A percentile compares a stretch with the other conserved stretches of the same genome.
phyloP scores from a whole-genome alignment of 2,797 vertebrate species.

The Pseudochirops corinnae region DNA sequence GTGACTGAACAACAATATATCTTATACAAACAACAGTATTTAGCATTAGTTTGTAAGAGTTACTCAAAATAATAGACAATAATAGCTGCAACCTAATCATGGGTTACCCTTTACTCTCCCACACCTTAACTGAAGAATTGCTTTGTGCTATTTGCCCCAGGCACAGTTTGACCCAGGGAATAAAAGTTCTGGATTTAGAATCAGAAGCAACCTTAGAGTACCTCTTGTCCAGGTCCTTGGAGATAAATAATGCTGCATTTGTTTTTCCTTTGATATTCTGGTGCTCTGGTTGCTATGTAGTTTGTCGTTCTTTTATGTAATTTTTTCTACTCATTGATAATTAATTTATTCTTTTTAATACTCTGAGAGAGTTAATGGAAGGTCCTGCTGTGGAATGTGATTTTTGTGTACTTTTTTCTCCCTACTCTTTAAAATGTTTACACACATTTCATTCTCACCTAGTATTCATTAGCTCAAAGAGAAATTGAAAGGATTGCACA shows the following conservation, averaged over 20 bases:
- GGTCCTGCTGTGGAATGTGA: background rate
- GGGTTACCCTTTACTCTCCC: background rate
- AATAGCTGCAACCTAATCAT: background rate
- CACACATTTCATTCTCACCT: constrained; percentile 2
- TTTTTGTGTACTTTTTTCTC: background rate
- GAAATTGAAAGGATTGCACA: background rate
- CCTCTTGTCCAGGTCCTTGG: background rate
- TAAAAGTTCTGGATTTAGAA: background rate
- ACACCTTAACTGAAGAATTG: background rate
- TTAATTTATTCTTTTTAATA: background rate
- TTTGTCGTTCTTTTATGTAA: background rate
- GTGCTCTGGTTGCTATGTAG: background rate
- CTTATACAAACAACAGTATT: background rate
- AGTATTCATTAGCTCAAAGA: constrained; percentile 19
- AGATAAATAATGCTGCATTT: background rate
- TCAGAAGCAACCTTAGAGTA: background rate
- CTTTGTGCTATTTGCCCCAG: background rate
- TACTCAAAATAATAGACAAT: background rate
- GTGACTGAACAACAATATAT: background rate
- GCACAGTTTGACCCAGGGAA: background rate
- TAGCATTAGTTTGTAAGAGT: background rate
- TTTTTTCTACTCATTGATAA: background rate
- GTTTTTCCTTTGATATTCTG: background rate
- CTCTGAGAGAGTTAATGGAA: background rate
- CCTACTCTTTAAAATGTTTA: constrained; percentile 11